phyloP scores from a whole-genome alignment of 2,113 vertebrate species.

The Rattus norvegicus region DNA sequence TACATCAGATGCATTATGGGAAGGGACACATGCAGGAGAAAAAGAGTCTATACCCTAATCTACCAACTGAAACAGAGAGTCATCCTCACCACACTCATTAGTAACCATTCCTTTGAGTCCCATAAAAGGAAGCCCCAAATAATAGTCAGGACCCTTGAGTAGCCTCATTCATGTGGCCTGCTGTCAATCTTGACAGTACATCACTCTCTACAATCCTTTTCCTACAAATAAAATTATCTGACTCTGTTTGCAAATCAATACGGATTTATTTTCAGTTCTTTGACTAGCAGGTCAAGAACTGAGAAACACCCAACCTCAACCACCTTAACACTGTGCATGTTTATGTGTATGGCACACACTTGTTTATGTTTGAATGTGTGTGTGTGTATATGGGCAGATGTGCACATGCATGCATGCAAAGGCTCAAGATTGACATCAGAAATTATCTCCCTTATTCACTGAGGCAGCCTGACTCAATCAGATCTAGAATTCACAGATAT shows the following conservation, averaged over 20 bases:
- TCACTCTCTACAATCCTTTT: background rate
- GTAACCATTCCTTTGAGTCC: background rate
- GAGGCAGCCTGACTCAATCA: background rate
- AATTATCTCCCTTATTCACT: background rate
- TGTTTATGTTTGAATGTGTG: background rate
- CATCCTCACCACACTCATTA: background rate
- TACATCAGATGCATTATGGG: background rate
- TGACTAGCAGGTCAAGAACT: background rate
- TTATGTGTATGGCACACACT: background rate
- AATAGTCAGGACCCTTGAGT: background rate
- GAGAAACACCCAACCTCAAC: background rate
- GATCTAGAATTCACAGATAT: background rate
- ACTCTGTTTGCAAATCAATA: background rate
- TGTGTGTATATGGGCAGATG: background rate
- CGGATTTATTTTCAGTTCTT: background rate
- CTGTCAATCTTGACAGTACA: background rate
- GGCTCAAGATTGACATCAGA: background rate
- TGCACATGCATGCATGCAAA: background rate
- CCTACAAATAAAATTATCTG: background rate
- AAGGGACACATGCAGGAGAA: background rate
- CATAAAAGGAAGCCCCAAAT: background rate
- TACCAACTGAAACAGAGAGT: background rate
- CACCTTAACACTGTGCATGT: background rate
- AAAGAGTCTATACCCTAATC: background rate
- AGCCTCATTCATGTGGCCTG: background rate